These are phyloP conservation scores for Premnoplex brunnescens DNA, from an alignment of 2,797 vertebrate species.

Conservation along the genomic window DNA sequence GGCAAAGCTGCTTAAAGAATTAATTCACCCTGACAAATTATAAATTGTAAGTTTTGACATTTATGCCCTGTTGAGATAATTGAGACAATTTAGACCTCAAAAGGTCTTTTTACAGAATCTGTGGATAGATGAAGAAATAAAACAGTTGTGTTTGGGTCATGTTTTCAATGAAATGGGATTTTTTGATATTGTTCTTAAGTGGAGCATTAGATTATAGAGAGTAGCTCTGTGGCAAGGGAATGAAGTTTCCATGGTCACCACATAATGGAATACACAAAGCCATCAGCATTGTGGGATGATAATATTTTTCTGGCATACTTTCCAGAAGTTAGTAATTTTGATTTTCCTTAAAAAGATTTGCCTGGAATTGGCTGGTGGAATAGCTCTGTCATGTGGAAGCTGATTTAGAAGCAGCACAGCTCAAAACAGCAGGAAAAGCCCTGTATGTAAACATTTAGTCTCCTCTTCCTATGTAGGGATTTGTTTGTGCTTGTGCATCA, in stretches of 20 bases:
- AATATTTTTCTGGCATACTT: slow-evolving; percentile 24
- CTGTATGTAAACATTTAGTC: slow-evolving; percentile 5
- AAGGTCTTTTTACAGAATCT: neutral
- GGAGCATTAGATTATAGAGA: neutral
- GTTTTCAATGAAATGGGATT: neutral
- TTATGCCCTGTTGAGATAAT: neutral
- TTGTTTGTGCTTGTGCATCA: neutral
- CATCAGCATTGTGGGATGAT: neutral
- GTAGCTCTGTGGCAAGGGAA: neutral
- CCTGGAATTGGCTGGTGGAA: neutral
- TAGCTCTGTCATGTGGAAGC: neutral
- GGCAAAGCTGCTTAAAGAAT: neutral
- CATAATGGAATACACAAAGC: neutral
- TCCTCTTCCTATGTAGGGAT: slow-evolving; percentile 1
- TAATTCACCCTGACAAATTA: neutral
- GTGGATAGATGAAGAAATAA: neutral
- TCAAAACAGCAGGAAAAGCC: neutral
- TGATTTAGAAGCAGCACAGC: neutral
- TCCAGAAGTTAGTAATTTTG: slow-evolving; percentile 30
- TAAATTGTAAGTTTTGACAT: neutral
- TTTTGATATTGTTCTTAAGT: neutral
- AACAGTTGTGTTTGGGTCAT: neutral
- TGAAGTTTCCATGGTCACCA: slow-evolving; percentile 21
- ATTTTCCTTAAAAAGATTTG: slow-evolving; percentile 19
- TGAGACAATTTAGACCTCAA: neutral